phyloP scores from a whole-genome alignment of 92 coral and sea anemone species.

The Paramuricea clavata region DNA sequence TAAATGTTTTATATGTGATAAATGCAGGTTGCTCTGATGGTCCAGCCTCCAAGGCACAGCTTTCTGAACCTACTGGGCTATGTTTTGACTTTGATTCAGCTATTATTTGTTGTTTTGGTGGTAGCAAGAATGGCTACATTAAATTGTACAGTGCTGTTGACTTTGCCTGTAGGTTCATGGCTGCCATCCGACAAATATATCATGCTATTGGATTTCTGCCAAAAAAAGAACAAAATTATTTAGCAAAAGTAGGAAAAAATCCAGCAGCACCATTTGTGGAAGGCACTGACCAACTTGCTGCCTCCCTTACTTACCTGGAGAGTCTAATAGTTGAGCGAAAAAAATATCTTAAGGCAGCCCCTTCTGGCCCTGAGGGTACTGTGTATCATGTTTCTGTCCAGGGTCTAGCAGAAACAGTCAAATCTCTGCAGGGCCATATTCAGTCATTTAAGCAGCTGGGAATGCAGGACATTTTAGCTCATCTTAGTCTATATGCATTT shows the following conservation, averaged over 20 bases:
- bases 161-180: constrained; percentile 74
- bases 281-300: background rate
- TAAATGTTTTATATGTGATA: too few species aligned
- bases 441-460: constrained; percentile 48
- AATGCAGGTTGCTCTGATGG: constrained; percentile 68
- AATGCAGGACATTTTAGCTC: constrained; percentile 9
- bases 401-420: constrained; percentile 62
- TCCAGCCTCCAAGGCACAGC: constrained; percentile 52
- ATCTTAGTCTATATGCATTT: constrained; percentile 71
- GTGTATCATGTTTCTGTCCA: constrained; percentile 53
- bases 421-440: constrained; percentile 46
- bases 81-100: constrained; percentile 64
- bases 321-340: constrained; percentile 32
- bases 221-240: constrained; percentile 66
- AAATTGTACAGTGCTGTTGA: constrained; percentile 47
- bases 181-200: constrained; percentile 59
- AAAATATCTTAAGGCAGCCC: constrained; percentile 7
- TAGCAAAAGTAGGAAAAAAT: background rate
- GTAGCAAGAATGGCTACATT: constrained; percentile 64
- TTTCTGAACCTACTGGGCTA: constrained; percentile 71
- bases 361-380: constrained; percentile 74
- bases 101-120: constrained; percentile 73
- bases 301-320: constrained; percentile 16
- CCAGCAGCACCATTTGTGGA: background rate
- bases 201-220: constrained; percentile 69